phyloP scores from a whole-genome alignment of 2,113 vertebrate species.

The Etheostoma spectabile region DNA sequence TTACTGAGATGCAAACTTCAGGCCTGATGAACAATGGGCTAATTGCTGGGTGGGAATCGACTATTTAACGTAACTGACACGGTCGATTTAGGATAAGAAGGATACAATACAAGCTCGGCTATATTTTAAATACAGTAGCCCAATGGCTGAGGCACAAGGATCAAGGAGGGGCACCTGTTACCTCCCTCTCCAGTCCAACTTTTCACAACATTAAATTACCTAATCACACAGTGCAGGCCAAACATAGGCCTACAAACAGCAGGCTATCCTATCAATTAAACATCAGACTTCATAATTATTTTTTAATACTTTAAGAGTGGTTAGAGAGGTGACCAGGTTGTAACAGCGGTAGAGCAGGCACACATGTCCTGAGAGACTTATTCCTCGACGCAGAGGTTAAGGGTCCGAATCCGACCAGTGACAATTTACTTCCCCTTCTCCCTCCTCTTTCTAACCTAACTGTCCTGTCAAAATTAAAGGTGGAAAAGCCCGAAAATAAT shows the following conservation, averaged over 20 bases:
- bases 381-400: too few species aligned
- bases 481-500: too few species aligned
- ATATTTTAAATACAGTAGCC: slow-evolving; percentile 30
- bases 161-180: background rate
- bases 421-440: too few species aligned
- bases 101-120: background rate
- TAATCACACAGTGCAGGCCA: background rate
- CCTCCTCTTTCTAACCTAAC: too few species aligned
- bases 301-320: too few species aligned
- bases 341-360: too few species aligned
- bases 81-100: slow-evolving; percentile 25
- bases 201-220: background rate
- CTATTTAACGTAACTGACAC: slow-evolving; percentile 41
- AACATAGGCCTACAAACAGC: background rate
- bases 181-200: background rate
- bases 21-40: slow-evolving; percentile 45
- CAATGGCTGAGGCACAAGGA: slow-evolving; percentile 16
- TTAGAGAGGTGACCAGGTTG: background rate
- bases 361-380: too few species aligned
- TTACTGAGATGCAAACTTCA: slow-evolving; percentile 45
- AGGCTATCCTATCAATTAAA: background rate
- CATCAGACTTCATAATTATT: too few species aligned
- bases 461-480: too few species aligned
- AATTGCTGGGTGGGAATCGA: slow-evolving; percentile 56
- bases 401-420: too few species aligned